Percentiles rank a stretch among this genome's conserved stretches.
These are phyloP conservation scores for Fissipunctia ypsillon DNA, from an alignment of 2,888 invertebrate genomes.

Conservation along the genomic window DNA sequence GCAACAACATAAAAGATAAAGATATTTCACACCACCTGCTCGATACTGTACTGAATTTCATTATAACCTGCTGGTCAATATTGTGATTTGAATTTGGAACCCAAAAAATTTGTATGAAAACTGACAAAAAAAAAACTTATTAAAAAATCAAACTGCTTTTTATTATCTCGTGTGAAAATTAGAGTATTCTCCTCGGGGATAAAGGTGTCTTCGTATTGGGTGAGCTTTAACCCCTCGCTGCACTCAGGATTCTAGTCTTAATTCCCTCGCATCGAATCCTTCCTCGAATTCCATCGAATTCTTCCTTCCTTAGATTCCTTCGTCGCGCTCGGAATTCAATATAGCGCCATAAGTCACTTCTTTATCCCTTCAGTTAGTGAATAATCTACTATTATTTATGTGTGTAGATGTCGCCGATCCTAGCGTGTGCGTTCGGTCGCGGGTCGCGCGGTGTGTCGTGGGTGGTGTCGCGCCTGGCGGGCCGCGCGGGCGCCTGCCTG, in stretches of 20 bases:
- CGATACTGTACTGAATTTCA: too few species aligned
- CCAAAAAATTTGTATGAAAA: too few species aligned
- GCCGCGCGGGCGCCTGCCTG: slow-evolving; percentile 78
- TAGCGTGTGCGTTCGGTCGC: slow-evolving; percentile 82
- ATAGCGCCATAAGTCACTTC: not conserved
- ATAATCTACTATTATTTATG: not conserved
- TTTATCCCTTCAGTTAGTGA: not conserved
- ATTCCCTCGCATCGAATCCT: too few species aligned
- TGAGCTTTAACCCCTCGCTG: too few species aligned
- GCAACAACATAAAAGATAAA: too few species aligned
- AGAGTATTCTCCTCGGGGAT: not conserved
- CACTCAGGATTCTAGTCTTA: not conserved
- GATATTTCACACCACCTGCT: too few species aligned
- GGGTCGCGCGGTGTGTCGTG: slow-evolving; percentile 80
- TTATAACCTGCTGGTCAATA: too few species aligned
- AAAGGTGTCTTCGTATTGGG: not conserved
- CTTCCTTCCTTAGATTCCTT: too few species aligned
- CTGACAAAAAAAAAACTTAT: too few species aligned
- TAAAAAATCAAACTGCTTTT: not conserved
- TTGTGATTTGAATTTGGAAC: too few species aligned
- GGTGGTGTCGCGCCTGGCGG: slow-evolving; percentile 79
- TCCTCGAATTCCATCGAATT: too few species aligned
- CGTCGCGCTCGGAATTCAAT: not conserved
- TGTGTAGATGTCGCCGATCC: slow-evolving; percentile 77
- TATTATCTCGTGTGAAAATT: not conserved